Percentiles rank a stretch among this genome's conserved stretches.
Evolutionary conservation across 2,113 vertebrate genomes (phyloP).

Genomic region (Aramus guarauna): DNA sequence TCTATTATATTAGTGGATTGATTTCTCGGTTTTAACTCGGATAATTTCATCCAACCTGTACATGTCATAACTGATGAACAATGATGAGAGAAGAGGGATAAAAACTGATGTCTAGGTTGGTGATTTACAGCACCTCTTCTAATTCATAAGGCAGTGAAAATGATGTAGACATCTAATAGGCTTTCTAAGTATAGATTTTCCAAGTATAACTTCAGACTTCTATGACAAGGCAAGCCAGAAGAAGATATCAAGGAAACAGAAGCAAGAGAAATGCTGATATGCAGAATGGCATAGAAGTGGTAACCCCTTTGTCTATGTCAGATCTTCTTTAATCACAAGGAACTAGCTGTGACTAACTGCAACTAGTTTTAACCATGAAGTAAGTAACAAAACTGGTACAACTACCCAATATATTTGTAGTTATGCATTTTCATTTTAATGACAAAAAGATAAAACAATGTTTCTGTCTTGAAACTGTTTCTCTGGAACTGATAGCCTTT

Average conservation of each 20-base stretch:
- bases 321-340: not conserved
- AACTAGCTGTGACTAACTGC: not conserved
- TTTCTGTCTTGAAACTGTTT: not conserved
- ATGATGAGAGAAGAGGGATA: not conserved
- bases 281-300: not conserved
- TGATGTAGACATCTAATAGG: not conserved
- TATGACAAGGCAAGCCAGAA: not conserved
- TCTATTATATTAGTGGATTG: not conserved
- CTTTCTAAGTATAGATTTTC: slow-evolving; percentile 37
- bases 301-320: not conserved
- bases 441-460: not conserved
- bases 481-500: not conserved
- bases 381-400: not conserved
- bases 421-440: not conserved
- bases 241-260: not conserved
- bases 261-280: not conserved
- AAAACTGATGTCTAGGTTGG: not conserved
- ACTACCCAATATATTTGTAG: not conserved
- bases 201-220: not conserved
- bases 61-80: not conserved
- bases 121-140: not conserved
- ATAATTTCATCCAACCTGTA: not conserved
- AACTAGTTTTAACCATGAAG: not conserved
- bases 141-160: not conserved
- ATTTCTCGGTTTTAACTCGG: not conserved